phyloP scores from a whole-genome alignment of 2,113 vertebrate species.

The Menidia beryllina region DNA sequence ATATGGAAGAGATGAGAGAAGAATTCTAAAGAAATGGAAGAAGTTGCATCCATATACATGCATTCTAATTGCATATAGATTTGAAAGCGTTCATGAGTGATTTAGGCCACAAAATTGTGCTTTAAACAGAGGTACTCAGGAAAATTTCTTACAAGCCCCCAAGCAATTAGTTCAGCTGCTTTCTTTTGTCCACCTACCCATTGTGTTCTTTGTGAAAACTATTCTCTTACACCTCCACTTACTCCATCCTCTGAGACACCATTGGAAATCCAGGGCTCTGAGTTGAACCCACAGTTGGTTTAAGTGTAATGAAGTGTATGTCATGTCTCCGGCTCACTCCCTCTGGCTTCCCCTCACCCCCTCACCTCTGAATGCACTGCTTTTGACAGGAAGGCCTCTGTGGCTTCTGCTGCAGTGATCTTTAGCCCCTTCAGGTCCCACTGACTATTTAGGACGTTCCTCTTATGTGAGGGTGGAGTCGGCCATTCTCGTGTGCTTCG shows the following conservation, averaged over 20 bases:
- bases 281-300: constrained; percentile 80
- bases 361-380: constrained; percentile 72
- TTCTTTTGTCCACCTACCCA: constrained; percentile 75
- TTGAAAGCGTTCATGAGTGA: constrained; percentile 40
- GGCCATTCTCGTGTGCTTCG: constrained; percentile 61
- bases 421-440: constrained; percentile 77
- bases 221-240: constrained; percentile 74
- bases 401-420: constrained; percentile 77
- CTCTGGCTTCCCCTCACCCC: constrained; percentile 70
- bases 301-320: constrained; percentile 82
- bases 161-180: constrained; percentile 77
- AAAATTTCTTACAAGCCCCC: constrained; percentile 71
- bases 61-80: constrained; percentile 27
- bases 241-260: constrained; percentile 76
- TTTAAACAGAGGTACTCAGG: constrained; percentile 70
- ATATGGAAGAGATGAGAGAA: not conserved
- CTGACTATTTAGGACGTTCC: constrained; percentile 78
- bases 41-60: not conserved
- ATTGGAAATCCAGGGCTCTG: constrained; percentile 74
- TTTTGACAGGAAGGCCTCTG: constrained; percentile 79
- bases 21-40: not conserved
- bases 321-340: constrained; percentile 76
- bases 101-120: constrained; percentile 57
- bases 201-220: constrained; percentile 76
- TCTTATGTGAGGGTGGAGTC: constrained; percentile 73